phyloP scores from a whole-genome alignment of 2,797 vertebrate genomes.

The Helarctos malayanus region DNA sequence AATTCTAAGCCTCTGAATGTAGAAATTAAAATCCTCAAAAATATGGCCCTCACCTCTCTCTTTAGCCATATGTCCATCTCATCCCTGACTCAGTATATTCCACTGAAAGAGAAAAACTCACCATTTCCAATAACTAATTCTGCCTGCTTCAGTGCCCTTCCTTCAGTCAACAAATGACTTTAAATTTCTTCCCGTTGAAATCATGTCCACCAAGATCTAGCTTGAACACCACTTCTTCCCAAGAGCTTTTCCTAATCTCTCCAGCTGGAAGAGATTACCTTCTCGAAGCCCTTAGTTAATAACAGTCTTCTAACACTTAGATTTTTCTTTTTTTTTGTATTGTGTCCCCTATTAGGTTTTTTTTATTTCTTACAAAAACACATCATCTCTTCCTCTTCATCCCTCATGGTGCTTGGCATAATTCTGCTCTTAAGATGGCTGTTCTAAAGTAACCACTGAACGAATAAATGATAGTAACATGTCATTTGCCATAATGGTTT shows the following conservation, averaged over 20 bases:
- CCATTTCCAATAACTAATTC: not conserved
- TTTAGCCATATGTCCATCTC: not conserved
- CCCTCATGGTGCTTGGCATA: not conserved
- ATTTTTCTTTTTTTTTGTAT: not conserved
- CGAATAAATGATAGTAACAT: not conserved
- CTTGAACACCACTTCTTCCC: not conserved
- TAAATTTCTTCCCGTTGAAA: constrained; percentile 33
- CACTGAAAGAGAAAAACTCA: not conserved
- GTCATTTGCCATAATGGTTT: not conserved
- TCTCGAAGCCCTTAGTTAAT: not conserved
- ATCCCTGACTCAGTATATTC: not conserved
- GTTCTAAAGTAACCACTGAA: not conserved
- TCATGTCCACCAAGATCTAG: not conserved
- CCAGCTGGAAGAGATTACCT: constrained; percentile 13
- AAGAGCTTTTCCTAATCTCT: constrained; percentile 21
- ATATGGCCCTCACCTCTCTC: not conserved
- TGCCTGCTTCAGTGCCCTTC: not conserved
- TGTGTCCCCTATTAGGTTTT: not conserved
- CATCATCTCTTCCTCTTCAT: not conserved
- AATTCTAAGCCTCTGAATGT: not conserved
- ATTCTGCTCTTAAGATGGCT: not conserved
- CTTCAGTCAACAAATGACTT: constrained; percentile 2
- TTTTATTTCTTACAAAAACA: constrained; percentile 4
- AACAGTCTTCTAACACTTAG: not conserved
- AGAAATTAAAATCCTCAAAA: constrained; percentile 36